Evolutionary conservation across 2,888 invertebrate genomes (phyloP).

Genomic region (Tolmerus cingulatus): DNA sequence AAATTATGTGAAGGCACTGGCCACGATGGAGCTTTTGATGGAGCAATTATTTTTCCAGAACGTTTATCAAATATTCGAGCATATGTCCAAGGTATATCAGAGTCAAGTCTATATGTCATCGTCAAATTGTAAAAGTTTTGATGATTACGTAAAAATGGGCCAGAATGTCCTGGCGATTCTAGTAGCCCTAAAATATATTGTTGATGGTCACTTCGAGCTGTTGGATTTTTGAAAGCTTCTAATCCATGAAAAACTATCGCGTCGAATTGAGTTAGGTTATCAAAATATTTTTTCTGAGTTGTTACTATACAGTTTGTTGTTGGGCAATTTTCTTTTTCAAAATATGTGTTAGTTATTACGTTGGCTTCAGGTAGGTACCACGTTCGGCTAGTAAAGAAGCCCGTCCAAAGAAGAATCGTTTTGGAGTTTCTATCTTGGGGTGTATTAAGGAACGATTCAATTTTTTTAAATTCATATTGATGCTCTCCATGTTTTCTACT

Average conservation of each 20-base stretch:
- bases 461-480: neutral
- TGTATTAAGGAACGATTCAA: neutral
- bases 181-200: constrained; percentile 65
- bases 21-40: constrained; percentile 55
- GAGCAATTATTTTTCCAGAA: constrained; percentile 55
- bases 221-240: constrained; percentile 55
- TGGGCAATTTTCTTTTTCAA: constrained; percentile 57
- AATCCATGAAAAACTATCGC: constrained; percentile 67
- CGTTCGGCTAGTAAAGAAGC: neutral
- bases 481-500: neutral
- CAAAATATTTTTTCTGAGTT: constrained; percentile 56
- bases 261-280: constrained; percentile 62
- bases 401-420: neutral
- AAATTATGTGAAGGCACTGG: constrained; percentile 56
- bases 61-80: constrained; percentile 56
- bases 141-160: constrained; percentile 57
- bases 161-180: constrained; percentile 63
- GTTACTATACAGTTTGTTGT: constrained; percentile 64
- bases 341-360: constrained; percentile 35
- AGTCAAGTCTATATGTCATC: constrained; percentile 67
- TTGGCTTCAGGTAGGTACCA: neutral
- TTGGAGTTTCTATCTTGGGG: neutral
- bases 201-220: constrained; percentile 60
- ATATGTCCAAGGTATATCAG: constrained; percentile 65
- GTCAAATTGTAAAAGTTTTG: constrained; percentile 67